phyloP scores from a whole-genome alignment of 2,888 invertebrate species.

The Xestoiulus laeticollis region DNA sequence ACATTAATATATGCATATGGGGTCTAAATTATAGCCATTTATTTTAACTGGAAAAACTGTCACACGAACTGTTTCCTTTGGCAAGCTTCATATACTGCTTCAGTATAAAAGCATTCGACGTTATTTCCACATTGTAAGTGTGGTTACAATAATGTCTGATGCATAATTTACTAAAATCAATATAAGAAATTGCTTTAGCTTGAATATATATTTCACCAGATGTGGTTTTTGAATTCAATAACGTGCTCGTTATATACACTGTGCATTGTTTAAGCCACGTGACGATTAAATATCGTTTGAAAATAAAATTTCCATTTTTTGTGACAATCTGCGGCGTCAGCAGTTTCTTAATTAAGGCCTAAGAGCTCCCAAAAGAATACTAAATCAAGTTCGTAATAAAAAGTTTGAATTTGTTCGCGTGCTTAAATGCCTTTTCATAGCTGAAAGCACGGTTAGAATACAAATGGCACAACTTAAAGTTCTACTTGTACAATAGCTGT shows the following conservation, averaged over 20 bases:
- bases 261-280: not conserved
- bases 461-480: not conserved
- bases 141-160: not conserved
- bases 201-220: not conserved
- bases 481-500: not conserved
- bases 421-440: not conserved
- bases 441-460: not conserved
- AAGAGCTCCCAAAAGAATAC: not conserved
- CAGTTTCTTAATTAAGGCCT: not conserved
- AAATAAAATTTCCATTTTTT: constrained; percentile 3
- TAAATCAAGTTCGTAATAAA: constrained; percentile 18
- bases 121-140: not conserved
- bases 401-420: not conserved
- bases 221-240: constrained; percentile 4
- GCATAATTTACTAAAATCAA: constrained; percentile 7
- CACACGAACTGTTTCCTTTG: not conserved
- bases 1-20: not conserved
- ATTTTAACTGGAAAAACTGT: not conserved
- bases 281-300: not conserved
- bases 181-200: not conserved
- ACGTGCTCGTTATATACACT: not conserved
- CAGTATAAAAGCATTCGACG: too few species aligned
- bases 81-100: not conserved
- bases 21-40: not conserved
- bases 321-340: not conserved